Conservation (phyloP, 2,888 invertebrate species). For the Apoda limacodes region DNA sequence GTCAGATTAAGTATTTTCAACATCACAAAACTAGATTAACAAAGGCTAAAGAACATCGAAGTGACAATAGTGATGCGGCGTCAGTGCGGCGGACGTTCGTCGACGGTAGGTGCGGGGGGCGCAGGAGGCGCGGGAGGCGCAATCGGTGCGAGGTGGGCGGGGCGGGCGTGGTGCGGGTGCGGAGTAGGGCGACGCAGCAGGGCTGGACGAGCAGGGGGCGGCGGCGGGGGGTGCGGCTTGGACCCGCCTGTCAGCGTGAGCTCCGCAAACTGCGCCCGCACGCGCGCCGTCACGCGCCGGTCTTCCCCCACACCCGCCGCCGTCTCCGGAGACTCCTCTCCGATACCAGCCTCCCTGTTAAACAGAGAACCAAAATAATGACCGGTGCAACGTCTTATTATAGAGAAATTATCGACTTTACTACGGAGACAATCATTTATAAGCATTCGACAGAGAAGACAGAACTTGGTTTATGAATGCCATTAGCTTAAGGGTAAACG, state of each 20-base stretch:
- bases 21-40: no score
- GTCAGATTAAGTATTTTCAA: no score
- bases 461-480: no score
- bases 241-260: constrained; percentile 73
- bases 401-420: no score
- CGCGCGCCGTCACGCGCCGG: constrained; percentile 71
- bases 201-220: constrained; percentile 84
- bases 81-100: constrained; percentile 9
- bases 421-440: no score
- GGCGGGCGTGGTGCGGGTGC: constrained; percentile 31
- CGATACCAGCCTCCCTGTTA: constrained; percentile 14
- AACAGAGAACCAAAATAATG: no score
- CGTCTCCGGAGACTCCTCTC: constrained; percentile 7
- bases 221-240: constrained; percentile 78
- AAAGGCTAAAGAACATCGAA: constrained; percentile 1
- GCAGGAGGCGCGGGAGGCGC: constrained; percentile 15
- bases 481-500: no score
- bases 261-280: constrained; percentile 74
- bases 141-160: constrained; percentile 17
- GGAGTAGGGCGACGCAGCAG: constrained; percentile 70
- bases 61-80: constrained; percentile 9
- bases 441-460: no score
- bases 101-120: constrained; percentile 5
- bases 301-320: constrained; percentile 58
- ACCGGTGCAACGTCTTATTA: no score